phyloP scores from a whole-genome alignment of 1,140 invertebrate species.

The Oncopodura yosiiana region DNA sequence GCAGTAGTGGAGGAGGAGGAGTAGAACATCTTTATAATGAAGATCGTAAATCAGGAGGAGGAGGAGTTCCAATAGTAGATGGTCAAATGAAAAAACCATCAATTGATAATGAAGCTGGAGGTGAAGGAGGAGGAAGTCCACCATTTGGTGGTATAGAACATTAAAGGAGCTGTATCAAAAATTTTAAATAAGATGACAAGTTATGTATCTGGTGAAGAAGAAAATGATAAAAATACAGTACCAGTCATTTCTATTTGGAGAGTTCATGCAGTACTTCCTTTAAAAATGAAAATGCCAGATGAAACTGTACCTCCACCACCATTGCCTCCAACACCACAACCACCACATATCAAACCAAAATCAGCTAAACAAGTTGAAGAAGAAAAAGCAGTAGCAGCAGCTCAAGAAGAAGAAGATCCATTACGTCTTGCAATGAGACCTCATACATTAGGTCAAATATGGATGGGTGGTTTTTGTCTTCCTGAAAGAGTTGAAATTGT shows the following conservation, averaged over 20 bases:
- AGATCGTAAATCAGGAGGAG: not conserved
- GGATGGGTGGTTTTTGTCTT: conserved; percentile 30
- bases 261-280: conserved; percentile 17
- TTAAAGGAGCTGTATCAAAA: not conserved
- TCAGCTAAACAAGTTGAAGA: conserved; percentile 9
- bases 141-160: not conserved
- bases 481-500: conserved; percentile 1
- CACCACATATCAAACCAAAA: conserved; percentile 35
- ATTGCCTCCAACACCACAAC: conserved; percentile 26
- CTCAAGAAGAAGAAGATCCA: conserved; percentile 15
- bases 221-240: conserved; percentile 7
- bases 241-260: conserved; percentile 28
- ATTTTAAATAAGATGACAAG: conserved; percentile 9
- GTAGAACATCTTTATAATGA: not conserved
- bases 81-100: not conserved
- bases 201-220: not conserved
- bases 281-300: conserved; percentile 28
- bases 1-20: not conserved
- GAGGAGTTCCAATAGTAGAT: not conserved
- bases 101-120: not conserved
- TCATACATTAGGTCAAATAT: conserved; percentile 20
- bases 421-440: not conserved
- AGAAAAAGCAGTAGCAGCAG: not conserved
- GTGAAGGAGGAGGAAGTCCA: not conserved
- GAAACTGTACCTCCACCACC: conserved; percentile 32